phyloP scores from a whole-genome alignment of 2,888 invertebrate species.

The Drosophila nigricruria region DNA sequence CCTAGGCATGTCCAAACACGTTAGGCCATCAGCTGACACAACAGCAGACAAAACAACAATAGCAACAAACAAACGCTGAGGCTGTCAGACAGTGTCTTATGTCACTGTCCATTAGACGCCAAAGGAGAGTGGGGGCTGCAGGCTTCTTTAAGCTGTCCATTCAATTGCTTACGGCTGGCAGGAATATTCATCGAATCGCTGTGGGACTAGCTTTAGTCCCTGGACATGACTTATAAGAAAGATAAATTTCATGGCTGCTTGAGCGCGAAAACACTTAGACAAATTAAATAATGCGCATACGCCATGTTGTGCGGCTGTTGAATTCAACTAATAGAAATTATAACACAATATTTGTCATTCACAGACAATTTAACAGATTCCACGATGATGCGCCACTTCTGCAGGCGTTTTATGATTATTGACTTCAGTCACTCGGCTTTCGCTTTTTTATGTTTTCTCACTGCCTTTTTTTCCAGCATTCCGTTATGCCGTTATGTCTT shows the following conservation, averaged over 20 bases:
- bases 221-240: constrained; percentile 27
- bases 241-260: constrained; percentile 61
- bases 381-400: constrained; percentile 42
- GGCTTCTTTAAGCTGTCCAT: constrained; percentile 54
- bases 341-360: constrained; percentile 80
- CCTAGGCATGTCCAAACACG: constrained; percentile 73
- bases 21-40: constrained; percentile 63
- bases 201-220: constrained; percentile 8
- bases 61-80: constrained; percentile 35
- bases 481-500: constrained; percentile 5
- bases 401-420: constrained; percentile 73
- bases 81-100: constrained; percentile 72
- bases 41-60: constrained; percentile 39
- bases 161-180: constrained; percentile 51
- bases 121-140: neutral
- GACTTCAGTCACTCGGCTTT: constrained; percentile 56
- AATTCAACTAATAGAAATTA: constrained; percentile 79
- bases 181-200: constrained; percentile 54
- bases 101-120: constrained; percentile 74
- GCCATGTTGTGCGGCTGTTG: constrained; percentile 62
- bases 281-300: constrained; percentile 77
- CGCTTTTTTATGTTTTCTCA: constrained; percentile 26
- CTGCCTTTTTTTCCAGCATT: constrained; percentile 2
- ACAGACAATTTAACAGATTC: constrained; percentile 79
- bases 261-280: constrained; percentile 66